A percentile compares a stretch with the other conserved stretches of the same genome.
These are phyloP conservation scores for Petrocephalus schoutedeni DNA, from an alignment of 2,797 vertebrate genomes.

Conservation along the genomic window DNA sequence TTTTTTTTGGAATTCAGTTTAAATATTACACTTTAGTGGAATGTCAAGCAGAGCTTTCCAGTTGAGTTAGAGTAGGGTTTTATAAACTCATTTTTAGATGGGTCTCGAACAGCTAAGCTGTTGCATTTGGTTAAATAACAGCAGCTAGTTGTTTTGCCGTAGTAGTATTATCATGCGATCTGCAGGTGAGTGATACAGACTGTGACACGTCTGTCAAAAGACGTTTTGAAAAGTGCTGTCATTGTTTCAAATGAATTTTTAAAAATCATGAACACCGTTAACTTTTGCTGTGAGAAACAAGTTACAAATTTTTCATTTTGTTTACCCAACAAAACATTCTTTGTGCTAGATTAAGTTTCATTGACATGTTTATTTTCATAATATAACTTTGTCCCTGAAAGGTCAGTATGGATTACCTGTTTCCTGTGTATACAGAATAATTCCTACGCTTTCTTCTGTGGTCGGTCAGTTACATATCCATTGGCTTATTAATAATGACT, in stretches of 20 bases:
- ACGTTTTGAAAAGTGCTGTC: background rate
- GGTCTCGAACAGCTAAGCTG: background rate
- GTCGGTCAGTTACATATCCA: background rate
- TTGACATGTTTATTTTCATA: constrained; percentile 7
- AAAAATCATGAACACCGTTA: background rate
- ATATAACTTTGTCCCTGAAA: background rate
- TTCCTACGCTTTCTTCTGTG: background rate
- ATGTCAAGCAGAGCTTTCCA: background rate
- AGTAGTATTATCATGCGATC: background rate
- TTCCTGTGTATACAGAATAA: background rate
- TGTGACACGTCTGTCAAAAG: background rate
- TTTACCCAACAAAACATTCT: background rate
- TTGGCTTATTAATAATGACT: background rate
- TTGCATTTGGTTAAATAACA: background rate
- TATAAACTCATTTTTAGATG: background rate
- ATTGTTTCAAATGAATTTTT: background rate
- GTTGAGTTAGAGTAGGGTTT: background rate
- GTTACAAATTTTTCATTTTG: background rate
- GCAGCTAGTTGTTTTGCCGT: background rate
- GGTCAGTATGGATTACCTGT: background rate
- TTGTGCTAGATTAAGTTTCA: background rate
- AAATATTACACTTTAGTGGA: background rate
- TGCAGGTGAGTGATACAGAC: background rate
- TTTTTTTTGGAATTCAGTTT: background rate
- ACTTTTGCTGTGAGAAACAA: background rate